Percentiles rank a stretch among this genome's conserved stretches.
Conservation (phyloP, 2,888 invertebrate species). For the Tetragonisca angustula region DNA sequence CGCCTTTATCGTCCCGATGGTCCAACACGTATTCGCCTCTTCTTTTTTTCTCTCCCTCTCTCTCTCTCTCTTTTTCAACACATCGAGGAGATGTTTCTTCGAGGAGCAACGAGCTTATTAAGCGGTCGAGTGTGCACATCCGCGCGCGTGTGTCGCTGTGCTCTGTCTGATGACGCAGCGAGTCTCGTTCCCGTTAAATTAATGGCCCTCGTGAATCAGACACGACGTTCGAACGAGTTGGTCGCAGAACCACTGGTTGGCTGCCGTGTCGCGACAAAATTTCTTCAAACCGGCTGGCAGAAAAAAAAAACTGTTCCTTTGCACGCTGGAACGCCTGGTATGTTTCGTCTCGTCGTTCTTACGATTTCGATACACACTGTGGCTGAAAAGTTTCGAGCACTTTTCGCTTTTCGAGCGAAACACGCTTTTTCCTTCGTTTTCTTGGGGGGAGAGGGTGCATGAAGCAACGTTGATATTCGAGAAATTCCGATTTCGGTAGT, state of each 20-base stretch:
- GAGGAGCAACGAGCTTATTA: conserved; percentile 65
- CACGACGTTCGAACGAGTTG: conserved; percentile 39
- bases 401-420: no score
- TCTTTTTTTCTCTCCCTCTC: neutral
- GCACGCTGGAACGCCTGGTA: conserved; percentile 14
- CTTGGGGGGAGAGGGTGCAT: no score
- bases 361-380: neutral
- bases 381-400: no score
- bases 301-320: neutral
- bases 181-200: conserved; percentile 61
- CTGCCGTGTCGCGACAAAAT: conserved; percentile 39
- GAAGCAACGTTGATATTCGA: no score
- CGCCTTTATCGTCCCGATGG: conserved; percentile 19
- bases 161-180: conserved; percentile 51
- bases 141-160: conserved; percentile 53
- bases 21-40: neutral
- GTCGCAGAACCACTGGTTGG: conserved; percentile 36
- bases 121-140: conserved; percentile 66
- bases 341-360: conserved; percentile 13
- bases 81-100: conserved; percentile 50
- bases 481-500: no score
- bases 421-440: no score
- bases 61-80: conserved; percentile 58
- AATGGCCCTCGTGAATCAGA: conserved; percentile 69
- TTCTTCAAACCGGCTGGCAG: neutral